phyloP scores from a whole-genome alignment of 2,888 invertebrate species.

The Lochmaea capreae region DNA sequence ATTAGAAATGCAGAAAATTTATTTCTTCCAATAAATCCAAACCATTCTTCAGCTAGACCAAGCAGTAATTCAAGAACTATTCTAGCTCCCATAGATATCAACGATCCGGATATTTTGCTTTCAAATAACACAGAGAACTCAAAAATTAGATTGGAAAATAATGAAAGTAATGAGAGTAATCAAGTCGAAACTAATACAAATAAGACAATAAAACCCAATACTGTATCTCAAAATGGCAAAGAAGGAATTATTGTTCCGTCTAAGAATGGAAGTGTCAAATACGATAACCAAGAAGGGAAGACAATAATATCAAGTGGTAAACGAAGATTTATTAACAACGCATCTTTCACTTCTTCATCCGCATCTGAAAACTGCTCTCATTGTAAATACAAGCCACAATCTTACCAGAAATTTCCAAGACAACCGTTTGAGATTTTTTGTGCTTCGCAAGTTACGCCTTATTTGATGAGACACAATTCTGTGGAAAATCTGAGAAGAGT shows the following conservation, averaged over 20 bases:
- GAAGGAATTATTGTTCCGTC: neutral
- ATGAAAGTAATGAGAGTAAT: neutral
- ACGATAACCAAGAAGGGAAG: neutral
- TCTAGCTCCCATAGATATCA: too few species aligned
- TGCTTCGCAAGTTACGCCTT: conserved; percentile 20
- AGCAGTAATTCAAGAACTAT: neutral
- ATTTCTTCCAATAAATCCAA: neutral
- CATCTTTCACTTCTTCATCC: neutral
- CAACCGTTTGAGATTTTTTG: conserved; percentile 12
- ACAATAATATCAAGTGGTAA: neutral
- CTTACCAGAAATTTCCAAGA: neutral
- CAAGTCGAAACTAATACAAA: too few species aligned
- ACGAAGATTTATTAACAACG: neutral
- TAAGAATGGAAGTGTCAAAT: neutral
- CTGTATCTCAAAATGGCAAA: neutral
- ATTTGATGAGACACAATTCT: conserved; percentile 1
- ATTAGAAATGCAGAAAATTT: neutral
- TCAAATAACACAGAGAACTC: neutral
- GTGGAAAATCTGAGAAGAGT: conserved; percentile 5
- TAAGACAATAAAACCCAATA: neutral
- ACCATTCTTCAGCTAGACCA: neutral
- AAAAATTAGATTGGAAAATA: neutral
- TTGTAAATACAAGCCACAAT: too few species aligned
- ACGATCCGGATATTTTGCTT: neutral
- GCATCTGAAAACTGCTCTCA: neutral